A percentile compares a stretch with the other conserved stretches of the same genome.
Conservation (phyloP, 2,113 vertebrate species). For the Deroptyus accipitrinus region DNA sequence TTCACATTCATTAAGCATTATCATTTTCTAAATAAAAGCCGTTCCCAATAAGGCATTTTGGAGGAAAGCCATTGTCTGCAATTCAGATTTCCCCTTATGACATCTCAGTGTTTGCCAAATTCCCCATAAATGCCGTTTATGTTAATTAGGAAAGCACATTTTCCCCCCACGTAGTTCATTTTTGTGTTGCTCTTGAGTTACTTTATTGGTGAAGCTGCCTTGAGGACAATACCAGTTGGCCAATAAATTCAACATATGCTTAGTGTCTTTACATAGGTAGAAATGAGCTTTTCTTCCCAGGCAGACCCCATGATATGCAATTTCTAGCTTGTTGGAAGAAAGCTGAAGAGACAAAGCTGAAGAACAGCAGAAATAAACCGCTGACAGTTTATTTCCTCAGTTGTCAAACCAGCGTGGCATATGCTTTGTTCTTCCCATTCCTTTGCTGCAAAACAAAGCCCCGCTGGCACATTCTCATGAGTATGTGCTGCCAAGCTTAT, state of each 20-base stretch:
- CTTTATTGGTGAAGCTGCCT: slow-evolving; percentile 53
- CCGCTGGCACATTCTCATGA: neutral
- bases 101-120: slow-evolving; percentile 32
- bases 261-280: slow-evolving; percentile 12
- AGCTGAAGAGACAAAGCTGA: neutral
- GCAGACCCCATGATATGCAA: neutral
- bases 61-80: slow-evolving; percentile 49
- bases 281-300: neutral
- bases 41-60: slow-evolving; percentile 30
- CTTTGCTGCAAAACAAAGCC: neutral
- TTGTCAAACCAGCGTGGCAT: neutral
- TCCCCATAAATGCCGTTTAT: slow-evolving; percentile 13
- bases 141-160: slow-evolving; percentile 59
- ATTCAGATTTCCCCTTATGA: neutral
- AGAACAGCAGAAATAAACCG: neutral
- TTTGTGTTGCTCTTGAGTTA: slow-evolving; percentile 34
- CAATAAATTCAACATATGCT: slow-evolving; percentile 59
- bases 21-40: slow-evolving; percentile 39
- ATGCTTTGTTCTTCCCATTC: neutral
- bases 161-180: neutral
- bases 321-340: neutral
- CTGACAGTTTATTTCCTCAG: neutral
- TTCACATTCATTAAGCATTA: slow-evolving; percentile 48
- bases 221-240: slow-evolving; percentile 47
- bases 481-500: neutral